These are phyloP conservation scores for Actinia equina DNA, from an alignment of 64 coral and sea anemone species.

Conservation along the genomic window DNA sequence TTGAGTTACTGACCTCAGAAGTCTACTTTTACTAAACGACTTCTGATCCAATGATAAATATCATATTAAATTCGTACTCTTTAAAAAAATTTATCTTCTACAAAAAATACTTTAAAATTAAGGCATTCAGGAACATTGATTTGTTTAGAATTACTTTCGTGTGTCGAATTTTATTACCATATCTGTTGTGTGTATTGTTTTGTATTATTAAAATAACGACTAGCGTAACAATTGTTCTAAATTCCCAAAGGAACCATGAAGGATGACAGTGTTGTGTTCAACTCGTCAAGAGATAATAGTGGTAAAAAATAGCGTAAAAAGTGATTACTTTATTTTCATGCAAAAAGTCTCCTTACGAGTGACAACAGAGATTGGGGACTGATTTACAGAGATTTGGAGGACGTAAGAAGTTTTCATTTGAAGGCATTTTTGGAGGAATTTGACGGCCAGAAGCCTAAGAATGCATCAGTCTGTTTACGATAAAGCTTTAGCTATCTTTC, in stretches of 20 bases:
- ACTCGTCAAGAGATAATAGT: neutral
- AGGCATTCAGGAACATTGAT: no score
- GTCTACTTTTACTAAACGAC: no score
- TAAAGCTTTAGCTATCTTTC: slow-evolving; percentile 46
- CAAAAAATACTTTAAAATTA: no score
- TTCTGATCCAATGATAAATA: no score
- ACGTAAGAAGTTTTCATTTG: neutral
- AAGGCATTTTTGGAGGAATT: neutral
- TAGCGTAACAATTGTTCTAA: neutral
- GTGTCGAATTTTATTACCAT: neutral
- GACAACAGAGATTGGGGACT: neutral
- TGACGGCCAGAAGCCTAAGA: neutral
- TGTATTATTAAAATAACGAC: neutral
- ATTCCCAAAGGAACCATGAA: neutral
- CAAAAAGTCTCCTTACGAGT: neutral
- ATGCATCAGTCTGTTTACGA: slow-evolving; percentile 52
- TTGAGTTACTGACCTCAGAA: no score
- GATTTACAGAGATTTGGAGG: neutral
- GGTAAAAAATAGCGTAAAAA: neutral
- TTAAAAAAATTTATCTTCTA: no score
- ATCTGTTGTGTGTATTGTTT: neutral
- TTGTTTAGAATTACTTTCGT: no score
- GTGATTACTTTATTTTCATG: neutral
- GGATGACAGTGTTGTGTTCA: neutral
- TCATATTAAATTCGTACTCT: no score